These are phyloP conservation scores for Megaustenia siamemsis DNA, from an alignment of 2,888 invertebrate genomes.

Conservation along the genomic window DNA sequence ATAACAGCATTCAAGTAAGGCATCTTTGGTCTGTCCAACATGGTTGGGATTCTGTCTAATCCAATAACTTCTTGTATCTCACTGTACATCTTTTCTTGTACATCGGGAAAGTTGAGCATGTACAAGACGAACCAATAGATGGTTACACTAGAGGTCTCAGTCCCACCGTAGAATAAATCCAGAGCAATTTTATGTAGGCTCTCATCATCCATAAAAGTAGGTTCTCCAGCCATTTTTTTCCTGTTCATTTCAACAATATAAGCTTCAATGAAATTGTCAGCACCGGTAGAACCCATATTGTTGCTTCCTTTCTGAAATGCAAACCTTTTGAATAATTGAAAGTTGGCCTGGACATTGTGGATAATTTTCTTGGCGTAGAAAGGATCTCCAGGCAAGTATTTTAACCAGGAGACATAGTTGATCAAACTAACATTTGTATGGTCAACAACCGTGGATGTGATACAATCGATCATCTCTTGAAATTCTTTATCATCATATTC, in stretches of 20 bases:
- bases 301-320: constrained; percentile 9
- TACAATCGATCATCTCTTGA: not conserved
- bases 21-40: not conserved
- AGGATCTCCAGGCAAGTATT: not conserved
- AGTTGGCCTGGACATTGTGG: not conserved
- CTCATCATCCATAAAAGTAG: not conserved
- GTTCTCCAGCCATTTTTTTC: not conserved
- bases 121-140: constrained; percentile 83
- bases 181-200: constrained; percentile 27
- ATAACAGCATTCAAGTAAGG: constrained; percentile 5
- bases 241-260: constrained; percentile 21
- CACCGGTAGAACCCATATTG: constrained; percentile 2
- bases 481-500: not conserved
- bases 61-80: constrained; percentile 76
- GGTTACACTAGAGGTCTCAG: constrained; percentile 90
- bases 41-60: constrained; percentile 53
- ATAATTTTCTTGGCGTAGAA: not conserved
- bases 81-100: constrained; percentile 58
- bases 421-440: not conserved
- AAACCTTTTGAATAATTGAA: not conserved
- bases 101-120: constrained; percentile 84
- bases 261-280: constrained; percentile 12
- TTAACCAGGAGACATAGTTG: not conserved
- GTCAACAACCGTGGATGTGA: not conserved
- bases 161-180: constrained; percentile 68